Evolutionary conservation across 1,140 invertebrate species (phyloP).

Genomic region (Conopomorpha cramerella): DNA sequence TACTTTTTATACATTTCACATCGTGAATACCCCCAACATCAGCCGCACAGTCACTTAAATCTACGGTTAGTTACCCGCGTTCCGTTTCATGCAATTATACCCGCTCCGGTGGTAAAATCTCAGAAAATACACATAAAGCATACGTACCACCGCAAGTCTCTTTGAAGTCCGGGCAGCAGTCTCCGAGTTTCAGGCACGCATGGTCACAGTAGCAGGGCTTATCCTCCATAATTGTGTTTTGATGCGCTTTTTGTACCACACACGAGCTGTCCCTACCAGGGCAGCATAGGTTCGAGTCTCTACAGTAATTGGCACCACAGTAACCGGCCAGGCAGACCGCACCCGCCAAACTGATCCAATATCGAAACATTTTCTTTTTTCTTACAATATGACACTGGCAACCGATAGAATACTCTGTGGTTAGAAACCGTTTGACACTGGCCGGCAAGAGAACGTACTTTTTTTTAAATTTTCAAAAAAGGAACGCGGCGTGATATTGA

Average conservation of each 20-base stretch:
- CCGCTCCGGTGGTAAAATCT: not conserved
- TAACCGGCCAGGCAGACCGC: conserved; percentile 29
- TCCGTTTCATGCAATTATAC: too few species aligned
- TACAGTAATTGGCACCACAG: conserved; percentile 64
- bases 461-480: too few species aligned
- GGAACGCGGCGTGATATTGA: too few species aligned
- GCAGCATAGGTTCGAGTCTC: conserved; percentile 77
- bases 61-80: too few species aligned
- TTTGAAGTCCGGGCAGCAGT: conserved; percentile 85
- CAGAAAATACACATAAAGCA: conserved; percentile 1
- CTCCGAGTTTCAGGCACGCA: conserved; percentile 82
- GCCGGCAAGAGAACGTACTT: too few species aligned
- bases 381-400: too few species aligned
- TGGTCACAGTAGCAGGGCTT: conserved; percentile 90
- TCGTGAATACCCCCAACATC: too few species aligned
- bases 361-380: conserved; percentile 32
- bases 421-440: too few species aligned
- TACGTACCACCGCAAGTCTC: conserved; percentile 79
- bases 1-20: too few species aligned
- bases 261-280: conserved; percentile 83
- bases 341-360: conserved; percentile 33
- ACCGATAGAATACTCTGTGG: too few species aligned
- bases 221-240: conserved; percentile 81
- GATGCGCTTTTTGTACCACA: conserved; percentile 81
- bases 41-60: too few species aligned